A percentile compares a stretch with the other conserved stretches of the same genome.
Conservation (phyloP, 2,888 invertebrate species). For the Drosophila borborema region DNA sequence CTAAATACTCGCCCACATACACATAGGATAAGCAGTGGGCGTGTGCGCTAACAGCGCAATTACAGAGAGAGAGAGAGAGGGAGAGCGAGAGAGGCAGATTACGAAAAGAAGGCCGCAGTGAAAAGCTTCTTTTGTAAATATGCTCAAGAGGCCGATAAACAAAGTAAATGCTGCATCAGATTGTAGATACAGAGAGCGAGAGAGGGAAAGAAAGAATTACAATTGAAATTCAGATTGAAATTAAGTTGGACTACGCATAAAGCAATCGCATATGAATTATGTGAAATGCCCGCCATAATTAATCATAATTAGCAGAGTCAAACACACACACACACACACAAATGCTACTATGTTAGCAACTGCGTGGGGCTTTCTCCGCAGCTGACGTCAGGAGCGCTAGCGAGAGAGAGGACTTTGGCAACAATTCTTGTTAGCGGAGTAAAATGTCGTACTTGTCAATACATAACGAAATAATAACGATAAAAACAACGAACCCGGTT, state of each 20-base stretch:
- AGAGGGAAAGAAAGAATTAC: conserved; percentile 4
- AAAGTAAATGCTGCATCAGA: conserved; percentile 58
- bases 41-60: conserved; percentile 31
- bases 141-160: conserved; percentile 59
- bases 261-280: conserved; percentile 52
- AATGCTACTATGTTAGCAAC: not conserved
- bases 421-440: conserved; percentile 26
- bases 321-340: not conserved
- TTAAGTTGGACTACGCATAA: conserved; percentile 28
- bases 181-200: conserved; percentile 13
- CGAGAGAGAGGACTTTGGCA: conserved; percentile 4
- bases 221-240: conserved; percentile 15
- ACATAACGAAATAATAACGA: not conserved
- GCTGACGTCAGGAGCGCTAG: conserved; percentile 38
- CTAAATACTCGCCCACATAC: conserved; percentile 36
- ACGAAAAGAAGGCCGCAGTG: conserved; percentile 20
- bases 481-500: conserved; percentile 36
- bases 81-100: not conserved
- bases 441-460: conserved; percentile 11
- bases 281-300: conserved; percentile 61
- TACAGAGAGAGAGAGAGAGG: conserved; percentile 22
- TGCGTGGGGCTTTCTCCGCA: conserved; percentile 25
- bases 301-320: conserved; percentile 57
- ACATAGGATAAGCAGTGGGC: conserved; percentile 36
- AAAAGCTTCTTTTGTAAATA: conserved; percentile 54